Evolutionary conservation across 2,888 invertebrate species (phyloP).

Genomic region (Lasioglossum marginatum): DNA sequence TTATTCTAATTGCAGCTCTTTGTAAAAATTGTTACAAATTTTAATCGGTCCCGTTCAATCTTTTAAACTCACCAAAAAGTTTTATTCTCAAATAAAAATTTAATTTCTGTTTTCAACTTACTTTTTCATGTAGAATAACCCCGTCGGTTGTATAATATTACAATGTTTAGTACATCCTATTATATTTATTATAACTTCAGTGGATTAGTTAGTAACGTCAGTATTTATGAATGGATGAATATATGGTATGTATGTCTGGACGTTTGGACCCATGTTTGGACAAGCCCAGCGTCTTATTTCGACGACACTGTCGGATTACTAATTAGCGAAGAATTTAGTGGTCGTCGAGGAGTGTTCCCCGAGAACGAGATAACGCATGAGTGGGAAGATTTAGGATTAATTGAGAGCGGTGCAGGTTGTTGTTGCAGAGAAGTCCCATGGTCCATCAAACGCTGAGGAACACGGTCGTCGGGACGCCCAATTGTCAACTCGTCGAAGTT

Average conservation of each 20-base stretch:
- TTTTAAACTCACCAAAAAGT: neutral
- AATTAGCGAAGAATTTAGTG: neutral
- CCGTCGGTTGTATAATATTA: no score
- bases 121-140: no score
- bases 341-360: neutral
- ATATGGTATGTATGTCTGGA: no score
- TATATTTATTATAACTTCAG: no score
- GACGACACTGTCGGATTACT: neutral
- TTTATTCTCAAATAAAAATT: no score
- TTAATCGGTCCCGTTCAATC: neutral
- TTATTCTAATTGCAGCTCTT: neutral
- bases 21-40: neutral
- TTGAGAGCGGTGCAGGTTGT: neutral
- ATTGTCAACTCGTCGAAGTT: conserved; percentile 52
- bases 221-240: neutral
- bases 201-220: no score
- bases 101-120: no score
- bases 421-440: neutral
- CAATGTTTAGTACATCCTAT: no score
- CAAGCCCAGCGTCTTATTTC: neutral
- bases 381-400: neutral
- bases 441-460: conserved; percentile 24
- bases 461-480: conserved; percentile 7
- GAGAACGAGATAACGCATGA: neutral
- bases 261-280: no score